These are phyloP conservation scores for Ips nitidus DNA, from an alignment of 1,140 invertebrate genomes.

Conservation along the genomic window DNA sequence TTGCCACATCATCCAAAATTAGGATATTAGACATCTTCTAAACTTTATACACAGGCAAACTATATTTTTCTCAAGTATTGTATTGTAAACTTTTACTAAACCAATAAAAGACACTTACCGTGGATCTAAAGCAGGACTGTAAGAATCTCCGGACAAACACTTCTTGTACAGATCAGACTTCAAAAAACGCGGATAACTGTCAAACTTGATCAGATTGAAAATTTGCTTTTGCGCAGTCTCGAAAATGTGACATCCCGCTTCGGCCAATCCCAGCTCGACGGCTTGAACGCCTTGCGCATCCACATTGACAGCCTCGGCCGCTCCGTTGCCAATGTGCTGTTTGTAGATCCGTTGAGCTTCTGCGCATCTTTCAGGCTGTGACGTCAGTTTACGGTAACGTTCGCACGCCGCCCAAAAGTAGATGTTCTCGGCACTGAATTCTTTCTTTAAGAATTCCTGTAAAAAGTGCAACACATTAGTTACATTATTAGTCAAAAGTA, in stretches of 20 bases:
- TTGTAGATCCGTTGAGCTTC: conserved; percentile 69
- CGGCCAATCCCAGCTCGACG: conserved; percentile 69
- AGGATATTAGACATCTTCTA: too few relatives aligned
- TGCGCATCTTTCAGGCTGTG: conserved; percentile 52
- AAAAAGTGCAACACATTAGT: conserved; percentile 42
- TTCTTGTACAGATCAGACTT: conserved; percentile 88
- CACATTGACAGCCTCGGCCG: conserved; percentile 84
- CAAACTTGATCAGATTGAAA: conserved; percentile 97
- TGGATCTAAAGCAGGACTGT: conserved; percentile 37
- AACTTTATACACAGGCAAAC: too few relatives aligned
- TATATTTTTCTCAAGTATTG: too few relatives aligned
- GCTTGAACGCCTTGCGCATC: conserved; percentile 81
- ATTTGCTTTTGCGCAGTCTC: conserved; percentile 88
- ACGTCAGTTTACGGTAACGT: conserved; percentile 67
- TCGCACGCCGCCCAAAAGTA: conserved; percentile 95
- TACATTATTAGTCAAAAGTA: background rate
- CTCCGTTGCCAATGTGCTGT: conserved; percentile 75
- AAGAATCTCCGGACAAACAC: conserved; percentile 65
- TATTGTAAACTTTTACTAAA: too few relatives aligned
- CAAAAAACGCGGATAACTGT: conserved; percentile 91
- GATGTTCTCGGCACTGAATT: conserved; percentile 97
- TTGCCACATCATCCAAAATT: too few relatives aligned
- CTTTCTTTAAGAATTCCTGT: conserved; percentile 91
- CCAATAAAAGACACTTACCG: conserved; percentile 8
- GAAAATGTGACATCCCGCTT: conserved; percentile 72